Percentiles rank a stretch among this genome's conserved stretches.
These are phyloP conservation scores for Cyanoderma ruficeps DNA, from an alignment of 2,113 vertebrate genomes.

Conservation along the genomic window DNA sequence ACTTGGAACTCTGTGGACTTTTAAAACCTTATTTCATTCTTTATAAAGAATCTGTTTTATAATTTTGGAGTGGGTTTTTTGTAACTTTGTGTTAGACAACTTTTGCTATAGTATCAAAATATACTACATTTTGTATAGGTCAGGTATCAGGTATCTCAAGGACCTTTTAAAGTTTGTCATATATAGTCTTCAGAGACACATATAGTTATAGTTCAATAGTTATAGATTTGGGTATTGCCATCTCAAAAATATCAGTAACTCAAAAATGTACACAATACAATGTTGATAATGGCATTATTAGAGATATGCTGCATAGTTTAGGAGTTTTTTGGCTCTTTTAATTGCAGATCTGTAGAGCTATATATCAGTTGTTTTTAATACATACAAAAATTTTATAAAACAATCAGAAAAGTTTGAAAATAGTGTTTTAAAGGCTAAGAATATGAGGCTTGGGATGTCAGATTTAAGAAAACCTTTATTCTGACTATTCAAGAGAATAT, in stretches of 20 bases:
- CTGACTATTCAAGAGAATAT: neutral
- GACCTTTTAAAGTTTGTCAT: neutral
- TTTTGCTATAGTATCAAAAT: neutral
- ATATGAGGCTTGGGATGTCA: neutral
- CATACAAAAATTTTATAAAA: neutral
- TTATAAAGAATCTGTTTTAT: neutral
- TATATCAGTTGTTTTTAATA: neutral
- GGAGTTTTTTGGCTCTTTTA: neutral
- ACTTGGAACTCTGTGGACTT: neutral
- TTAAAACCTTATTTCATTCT: neutral
- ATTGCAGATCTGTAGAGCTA: neutral
- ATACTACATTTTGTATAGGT: no score
- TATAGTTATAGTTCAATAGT: neutral
- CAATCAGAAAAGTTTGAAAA: neutral
- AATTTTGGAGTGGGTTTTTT: neutral
- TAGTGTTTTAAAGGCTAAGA: neutral
- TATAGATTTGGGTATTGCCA: neutral
- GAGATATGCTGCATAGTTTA: neutral
- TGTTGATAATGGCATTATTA: neutral
- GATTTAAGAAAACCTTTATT: neutral
- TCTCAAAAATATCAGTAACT: neutral
- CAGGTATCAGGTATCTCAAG: neutral
- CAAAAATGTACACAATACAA: neutral
- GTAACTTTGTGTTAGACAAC: neutral
- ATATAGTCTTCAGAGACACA: neutral